Conservation (phyloP, 2,797 vertebrate genomes). For the Acomys russatus region DNA sequence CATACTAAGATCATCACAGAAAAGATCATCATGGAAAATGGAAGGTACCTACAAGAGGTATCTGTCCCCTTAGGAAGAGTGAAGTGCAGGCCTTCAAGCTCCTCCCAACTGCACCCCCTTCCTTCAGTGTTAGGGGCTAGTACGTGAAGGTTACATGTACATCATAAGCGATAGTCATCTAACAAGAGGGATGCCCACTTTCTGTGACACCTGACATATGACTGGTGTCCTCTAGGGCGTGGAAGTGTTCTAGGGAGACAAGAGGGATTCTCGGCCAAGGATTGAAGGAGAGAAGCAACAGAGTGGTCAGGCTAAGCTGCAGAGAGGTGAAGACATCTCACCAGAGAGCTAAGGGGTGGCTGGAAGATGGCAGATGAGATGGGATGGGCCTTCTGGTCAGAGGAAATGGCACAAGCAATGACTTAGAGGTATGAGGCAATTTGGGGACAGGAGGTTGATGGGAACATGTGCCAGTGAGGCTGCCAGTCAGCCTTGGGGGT, state of each 20-base stretch:
- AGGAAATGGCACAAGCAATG: background rate
- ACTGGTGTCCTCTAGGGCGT: background rate
- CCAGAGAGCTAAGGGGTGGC: background rate
- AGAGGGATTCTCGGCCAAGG: background rate
- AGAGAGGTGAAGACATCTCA: background rate
- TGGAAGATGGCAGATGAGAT: background rate
- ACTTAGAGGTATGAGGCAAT: background rate
- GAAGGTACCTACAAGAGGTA: background rate
- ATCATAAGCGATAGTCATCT: background rate
- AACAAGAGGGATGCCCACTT: background rate
- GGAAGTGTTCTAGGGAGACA: background rate
- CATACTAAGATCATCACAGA: background rate
- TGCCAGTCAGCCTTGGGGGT: background rate
- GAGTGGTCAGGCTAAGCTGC: background rate
- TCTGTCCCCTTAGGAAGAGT: background rate
- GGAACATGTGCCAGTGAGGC: background rate
- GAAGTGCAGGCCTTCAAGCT: background rate
- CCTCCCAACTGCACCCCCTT: no score
- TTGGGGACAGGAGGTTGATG: background rate
- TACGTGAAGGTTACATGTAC: background rate
- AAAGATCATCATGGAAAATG: background rate
- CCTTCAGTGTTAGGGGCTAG: background rate
- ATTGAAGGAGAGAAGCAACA: background rate
- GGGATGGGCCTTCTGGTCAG: background rate
- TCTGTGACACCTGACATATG: background rate